Conservation (phyloP, 35 echinoderm and acorn worm species). For the Apostichopus parvimensis region DNA sequence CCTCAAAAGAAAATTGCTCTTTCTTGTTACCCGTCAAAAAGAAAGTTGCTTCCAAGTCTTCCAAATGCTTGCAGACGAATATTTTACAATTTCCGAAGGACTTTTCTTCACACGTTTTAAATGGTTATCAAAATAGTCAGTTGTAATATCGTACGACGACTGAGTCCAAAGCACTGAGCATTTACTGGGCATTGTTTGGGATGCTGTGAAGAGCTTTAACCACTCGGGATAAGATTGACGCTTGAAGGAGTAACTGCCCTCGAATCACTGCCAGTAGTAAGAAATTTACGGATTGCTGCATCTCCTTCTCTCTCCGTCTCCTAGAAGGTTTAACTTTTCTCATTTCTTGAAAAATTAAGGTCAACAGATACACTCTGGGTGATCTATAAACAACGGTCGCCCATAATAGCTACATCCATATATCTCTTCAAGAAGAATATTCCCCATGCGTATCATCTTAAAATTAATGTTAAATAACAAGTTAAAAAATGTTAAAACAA, state of each 20-base stretch:
- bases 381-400: too few relatives aligned
- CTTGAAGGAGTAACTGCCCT: background rate
- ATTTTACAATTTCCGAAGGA: background rate
- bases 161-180: background rate
- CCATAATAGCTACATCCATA: too few relatives aligned
- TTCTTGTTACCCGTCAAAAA: background rate
- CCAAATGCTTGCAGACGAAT: background rate
- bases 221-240: background rate
- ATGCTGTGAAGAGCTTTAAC: background rate
- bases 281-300: background rate
- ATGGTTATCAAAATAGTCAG: background rate
- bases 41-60: background rate
- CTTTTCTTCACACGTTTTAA: background rate
- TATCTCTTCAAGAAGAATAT: too few relatives aligned
- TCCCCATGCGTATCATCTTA: too few relatives aligned
- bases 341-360: too few relatives aligned
- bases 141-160: background rate
- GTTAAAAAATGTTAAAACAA: too few relatives aligned
- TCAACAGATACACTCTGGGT: too few relatives aligned
- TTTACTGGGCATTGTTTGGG: background rate
- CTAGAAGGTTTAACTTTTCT: too few relatives aligned
- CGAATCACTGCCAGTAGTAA: background rate
- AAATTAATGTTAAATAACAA: too few relatives aligned
- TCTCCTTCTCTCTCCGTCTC: too few relatives aligned
- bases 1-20: background rate